Conservation (phyloP, 2,888 invertebrate species). For the Caradrina clavipalpis region DNA sequence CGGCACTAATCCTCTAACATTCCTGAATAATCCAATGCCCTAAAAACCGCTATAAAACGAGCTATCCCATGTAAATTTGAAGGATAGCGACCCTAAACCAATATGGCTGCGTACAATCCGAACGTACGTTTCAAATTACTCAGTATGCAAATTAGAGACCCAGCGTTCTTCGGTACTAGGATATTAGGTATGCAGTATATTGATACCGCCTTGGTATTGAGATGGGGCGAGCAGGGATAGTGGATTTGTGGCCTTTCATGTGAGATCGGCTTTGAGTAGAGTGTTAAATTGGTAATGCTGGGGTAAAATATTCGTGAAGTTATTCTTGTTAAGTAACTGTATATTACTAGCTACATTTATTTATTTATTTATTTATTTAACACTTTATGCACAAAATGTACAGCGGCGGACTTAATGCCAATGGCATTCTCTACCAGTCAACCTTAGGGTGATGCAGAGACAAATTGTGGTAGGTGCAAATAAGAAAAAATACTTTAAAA, state of each 20-base stretch:
- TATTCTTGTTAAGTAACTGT: too few relatives aligned
- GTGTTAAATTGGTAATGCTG: too few relatives aligned
- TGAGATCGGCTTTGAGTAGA: too few relatives aligned
- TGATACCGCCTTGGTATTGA: slow-evolving; percentile 50
- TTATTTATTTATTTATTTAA: too few relatives aligned
- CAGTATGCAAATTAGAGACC: slow-evolving; percentile 69
- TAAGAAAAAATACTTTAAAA: too few relatives aligned
- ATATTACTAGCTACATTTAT: too few relatives aligned
- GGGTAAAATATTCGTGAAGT: too few relatives aligned
- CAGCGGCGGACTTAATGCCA: too few relatives aligned
- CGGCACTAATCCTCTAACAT: neutral
- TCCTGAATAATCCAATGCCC: slow-evolving; percentile 21
- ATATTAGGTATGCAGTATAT: slow-evolving; percentile 60
- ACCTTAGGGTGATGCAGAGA: too few relatives aligned
- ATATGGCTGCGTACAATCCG: slow-evolving; percentile 59
- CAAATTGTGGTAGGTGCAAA: too few relatives aligned
- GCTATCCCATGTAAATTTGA: slow-evolving; percentile 55
- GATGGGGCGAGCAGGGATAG: slow-evolving; percentile 39
- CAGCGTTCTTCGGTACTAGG: slow-evolving; percentile 18
- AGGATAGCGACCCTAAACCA: slow-evolving; percentile 49
- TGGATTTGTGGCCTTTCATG: neutral
- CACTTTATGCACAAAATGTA: too few relatives aligned
- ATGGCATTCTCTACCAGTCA: too few relatives aligned
- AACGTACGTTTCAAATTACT: slow-evolving; percentile 68
- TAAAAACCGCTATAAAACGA: slow-evolving; percentile 50